Percentiles rank a stretch among this genome's conserved stretches.
These are phyloP conservation scores for Amphimallon solstitiale DNA, from an alignment of 2,888 invertebrate genomes.

Conservation along the genomic window DNA sequence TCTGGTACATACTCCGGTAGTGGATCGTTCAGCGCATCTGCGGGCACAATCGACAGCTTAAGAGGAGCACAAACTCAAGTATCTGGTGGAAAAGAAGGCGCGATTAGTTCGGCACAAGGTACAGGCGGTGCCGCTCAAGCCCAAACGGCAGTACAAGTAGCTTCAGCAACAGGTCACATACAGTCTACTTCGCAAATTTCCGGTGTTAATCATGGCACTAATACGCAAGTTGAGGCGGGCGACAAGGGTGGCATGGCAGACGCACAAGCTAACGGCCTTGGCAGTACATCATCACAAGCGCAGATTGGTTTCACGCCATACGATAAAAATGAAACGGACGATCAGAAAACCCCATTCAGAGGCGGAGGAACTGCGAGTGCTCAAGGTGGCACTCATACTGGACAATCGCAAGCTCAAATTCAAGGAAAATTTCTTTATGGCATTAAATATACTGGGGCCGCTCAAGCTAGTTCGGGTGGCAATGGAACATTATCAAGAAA, in stretches of 20 bases:
- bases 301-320: conserved; percentile 87
- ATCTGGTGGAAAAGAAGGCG: conserved; percentile 78
- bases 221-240: conserved; percentile 82
- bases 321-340: conserved; percentile 68
- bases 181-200: conserved; percentile 80
- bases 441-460: conserved; percentile 70
- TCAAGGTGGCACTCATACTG: conserved; percentile 78
- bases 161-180: conserved; percentile 80
- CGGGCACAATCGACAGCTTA: conserved; percentile 79
- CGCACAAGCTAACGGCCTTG: conserved; percentile 85
- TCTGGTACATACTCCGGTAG: conserved; percentile 81
- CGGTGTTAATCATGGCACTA: conserved; percentile 80
- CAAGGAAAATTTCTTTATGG: conserved; percentile 80
- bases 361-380: conserved; percentile 84
- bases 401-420: conserved; percentile 85
- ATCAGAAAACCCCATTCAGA: conserved; percentile 69
- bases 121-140: conserved; percentile 78
- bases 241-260: conserved; percentile 86
- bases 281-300: conserved; percentile 87
- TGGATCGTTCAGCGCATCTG: conserved; percentile 85
- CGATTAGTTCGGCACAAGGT: conserved; percentile 78
- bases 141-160: conserved; percentile 80
- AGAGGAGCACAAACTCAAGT: conserved; percentile 78
- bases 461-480: conserved; percentile 82
- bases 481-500: conserved; percentile 55